These are phyloP conservation scores for Synodontis membranacea DNA, from an alignment of 2,113 vertebrate genomes.

Conservation along the genomic window DNA sequence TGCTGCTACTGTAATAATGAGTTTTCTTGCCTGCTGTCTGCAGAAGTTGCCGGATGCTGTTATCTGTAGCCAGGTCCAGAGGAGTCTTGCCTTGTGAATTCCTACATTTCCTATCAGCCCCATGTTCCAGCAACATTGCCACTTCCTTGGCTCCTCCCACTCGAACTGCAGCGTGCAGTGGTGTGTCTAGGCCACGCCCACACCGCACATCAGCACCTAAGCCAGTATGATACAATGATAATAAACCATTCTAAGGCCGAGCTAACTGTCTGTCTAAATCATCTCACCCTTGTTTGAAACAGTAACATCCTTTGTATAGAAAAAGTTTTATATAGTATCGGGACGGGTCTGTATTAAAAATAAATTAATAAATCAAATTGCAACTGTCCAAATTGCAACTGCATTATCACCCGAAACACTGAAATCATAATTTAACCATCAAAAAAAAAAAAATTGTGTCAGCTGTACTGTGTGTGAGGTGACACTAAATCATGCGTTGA, in stretches of 20 bases:
- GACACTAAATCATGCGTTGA: not conserved
- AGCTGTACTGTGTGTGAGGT: not conserved
- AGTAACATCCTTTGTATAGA: not conserved
- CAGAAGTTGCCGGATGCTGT: constrained; percentile 74
- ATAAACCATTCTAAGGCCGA: not conserved
- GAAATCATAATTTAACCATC: not conserved
- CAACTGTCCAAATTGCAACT: not conserved
- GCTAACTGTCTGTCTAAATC: too few species aligned
- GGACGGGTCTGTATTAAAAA: not conserved
- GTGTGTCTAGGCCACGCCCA: constrained; percentile 78
- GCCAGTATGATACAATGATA: not conserved
- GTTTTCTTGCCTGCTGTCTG: constrained; percentile 61
- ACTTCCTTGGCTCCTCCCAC: constrained; percentile 71
- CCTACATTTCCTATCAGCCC: constrained; percentile 76
- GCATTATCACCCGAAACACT: not conserved
- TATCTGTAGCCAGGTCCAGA: constrained; percentile 74
- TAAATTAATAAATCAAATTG: not conserved
- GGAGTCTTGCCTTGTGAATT: constrained; percentile 82
- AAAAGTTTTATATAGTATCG: not conserved
- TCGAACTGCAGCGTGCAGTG: constrained; percentile 80
- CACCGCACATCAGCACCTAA: constrained; percentile 79
- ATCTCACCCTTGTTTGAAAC: not conserved
- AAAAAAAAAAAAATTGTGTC: not conserved
- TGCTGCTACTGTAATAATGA: not conserved
- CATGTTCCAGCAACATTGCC: constrained; percentile 82